Percentiles rank a stretch among this genome's conserved stretches.
Conservation (phyloP, 2,797 vertebrate species). For the Bradypodion pumilum region DNA sequence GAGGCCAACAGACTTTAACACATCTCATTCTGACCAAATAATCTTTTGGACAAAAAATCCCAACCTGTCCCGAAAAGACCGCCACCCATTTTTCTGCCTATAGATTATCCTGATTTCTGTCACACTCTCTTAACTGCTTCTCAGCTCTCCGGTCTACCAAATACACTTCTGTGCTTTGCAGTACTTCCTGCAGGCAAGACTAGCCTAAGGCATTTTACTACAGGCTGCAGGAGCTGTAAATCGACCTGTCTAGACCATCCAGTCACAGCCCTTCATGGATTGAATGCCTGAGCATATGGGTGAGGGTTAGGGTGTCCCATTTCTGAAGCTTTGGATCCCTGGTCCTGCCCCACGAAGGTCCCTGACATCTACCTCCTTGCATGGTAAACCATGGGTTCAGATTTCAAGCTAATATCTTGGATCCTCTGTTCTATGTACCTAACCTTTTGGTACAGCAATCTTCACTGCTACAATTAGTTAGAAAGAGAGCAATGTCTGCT, state of each 20-base stretch:
- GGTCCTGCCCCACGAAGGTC: background rate
- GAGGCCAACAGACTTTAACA: background rate
- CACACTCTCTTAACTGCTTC: background rate
- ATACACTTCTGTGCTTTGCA: background rate
- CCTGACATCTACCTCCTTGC: background rate
- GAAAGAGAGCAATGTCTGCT: conserved; percentile 27
- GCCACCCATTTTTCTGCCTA: background rate
- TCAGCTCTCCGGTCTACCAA: too few species aligned
- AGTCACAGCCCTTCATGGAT: background rate
- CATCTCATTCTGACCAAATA: background rate
- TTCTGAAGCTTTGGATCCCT: background rate
- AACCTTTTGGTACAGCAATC: conserved; percentile 34
- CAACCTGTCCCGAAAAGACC: background rate
- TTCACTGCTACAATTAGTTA: conserved; percentile 31
- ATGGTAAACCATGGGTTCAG: background rate
- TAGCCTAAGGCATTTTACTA: too few species aligned
- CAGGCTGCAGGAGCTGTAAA: too few species aligned
- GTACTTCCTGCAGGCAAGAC: background rate
- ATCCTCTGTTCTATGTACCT: conserved; percentile 32
- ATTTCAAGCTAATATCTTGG: conserved; percentile 19
- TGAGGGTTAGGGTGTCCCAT: too few species aligned
- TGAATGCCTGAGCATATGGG: background rate
- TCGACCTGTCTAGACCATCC: background rate
- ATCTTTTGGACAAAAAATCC: background rate
- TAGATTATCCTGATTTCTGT: background rate